Base-by-base conservation (phyloP, 2,797 vertebrate species). In the Anabacerthia variegaticeps region DNA sequence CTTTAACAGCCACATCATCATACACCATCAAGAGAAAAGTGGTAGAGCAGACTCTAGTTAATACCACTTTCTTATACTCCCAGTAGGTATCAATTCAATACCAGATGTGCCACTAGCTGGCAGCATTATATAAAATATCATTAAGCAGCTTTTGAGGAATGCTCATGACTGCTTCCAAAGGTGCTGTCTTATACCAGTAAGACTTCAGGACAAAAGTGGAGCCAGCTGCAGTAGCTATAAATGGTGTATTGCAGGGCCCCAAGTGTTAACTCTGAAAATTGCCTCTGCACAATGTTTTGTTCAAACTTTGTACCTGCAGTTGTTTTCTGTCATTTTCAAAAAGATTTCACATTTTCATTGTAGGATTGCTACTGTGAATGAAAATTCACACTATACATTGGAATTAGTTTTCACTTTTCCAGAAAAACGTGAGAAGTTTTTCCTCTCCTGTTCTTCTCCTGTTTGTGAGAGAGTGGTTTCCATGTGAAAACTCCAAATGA, bases 41-140 rank as follows among this genome's bases (percentile, higher is more conserved):
- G 85, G 58, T 84, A 63, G 54, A 91, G 36, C 46, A 83, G 54
- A 28, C 55, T 83, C 28, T 44, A 87, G 17, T 83, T 88, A 68
- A 69, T 81, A 56, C 71, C 37, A 83, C 63, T 62, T 86, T 44
- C 62, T 73, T 79, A 12, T 39, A 5, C 27, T 96, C 32, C 44
- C 43, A 68, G 55, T 87, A 88, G 77, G 37, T 65, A 55, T 54
- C 81, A 89, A 80, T 83, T 97, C 84, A 75, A 67, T 97, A 71
- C 93, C 90, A 95, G 90, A 92, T 93, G 90, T 93, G 88, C 97
- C 98, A 98, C 97, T 98, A 98, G 98, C 97, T 98, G 98, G 97
- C 98, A 98, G 97, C 97, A 98, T 97, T 97, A 97, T 96, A 96
- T 98, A 98, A 96, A 97, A 95, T 97, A 97, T 98, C 96, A 96